Conservation (phyloP, 2,888 invertebrate genomes). For the Dorcus hopei region DNA sequence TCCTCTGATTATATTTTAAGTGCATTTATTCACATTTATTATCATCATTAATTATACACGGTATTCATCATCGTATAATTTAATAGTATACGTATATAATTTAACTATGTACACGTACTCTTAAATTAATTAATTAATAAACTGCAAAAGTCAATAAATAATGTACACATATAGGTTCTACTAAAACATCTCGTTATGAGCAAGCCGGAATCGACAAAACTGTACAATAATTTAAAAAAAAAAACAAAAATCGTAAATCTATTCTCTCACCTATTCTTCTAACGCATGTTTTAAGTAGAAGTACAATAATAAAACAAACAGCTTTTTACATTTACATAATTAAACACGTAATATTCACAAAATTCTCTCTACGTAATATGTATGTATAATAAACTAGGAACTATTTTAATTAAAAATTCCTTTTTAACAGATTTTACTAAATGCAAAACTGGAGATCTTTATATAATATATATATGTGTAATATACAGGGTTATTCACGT, state of each 20-base stretch:
- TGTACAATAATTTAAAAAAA: background rate
- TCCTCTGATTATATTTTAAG: background rate
- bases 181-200: background rate
- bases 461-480: background rate
- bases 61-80: conserved; percentile 3
- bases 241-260: background rate
- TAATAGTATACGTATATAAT: conserved; percentile 15
- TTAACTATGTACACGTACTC: conserved; percentile 5
- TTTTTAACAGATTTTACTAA: background rate
- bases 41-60: too few species aligned
- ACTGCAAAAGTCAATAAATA: conserved; percentile 19
- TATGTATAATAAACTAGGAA: conserved; percentile 16
- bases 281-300: background rate
- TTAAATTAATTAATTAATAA: conserved; percentile 5
- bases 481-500: background rate
- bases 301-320: background rate
- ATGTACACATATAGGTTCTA: conserved; percentile 15
- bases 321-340: background rate
- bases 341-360: conserved; percentile 6
- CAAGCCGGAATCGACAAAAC: background rate
- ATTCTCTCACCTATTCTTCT: background rate
- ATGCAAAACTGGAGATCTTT: conserved; percentile 23
- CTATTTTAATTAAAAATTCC: conserved; percentile 11
- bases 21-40: too few species aligned
- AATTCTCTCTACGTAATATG: conserved; percentile 5